These are phyloP conservation scores for Dryas iulia DNA, from an alignment of 1,140 invertebrate species.

Conservation along the genomic window DNA sequence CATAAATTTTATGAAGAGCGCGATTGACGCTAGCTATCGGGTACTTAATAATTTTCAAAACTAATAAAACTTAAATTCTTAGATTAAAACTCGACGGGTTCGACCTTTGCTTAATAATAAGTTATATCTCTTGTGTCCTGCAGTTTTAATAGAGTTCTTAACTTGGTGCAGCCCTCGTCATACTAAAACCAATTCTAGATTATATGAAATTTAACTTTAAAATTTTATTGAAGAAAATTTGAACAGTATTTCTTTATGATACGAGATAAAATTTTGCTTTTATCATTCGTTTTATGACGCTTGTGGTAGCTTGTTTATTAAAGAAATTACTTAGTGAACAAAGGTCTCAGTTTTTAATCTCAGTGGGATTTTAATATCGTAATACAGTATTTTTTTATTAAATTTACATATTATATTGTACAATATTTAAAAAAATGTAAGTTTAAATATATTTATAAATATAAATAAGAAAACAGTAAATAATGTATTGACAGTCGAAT, in stretches of 20 bases:
- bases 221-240: neutral
- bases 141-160: slow-evolving; percentile 7
- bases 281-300: neutral
- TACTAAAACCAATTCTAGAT: neutral
- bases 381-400: too few species aligned
- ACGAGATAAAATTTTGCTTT: neutral
- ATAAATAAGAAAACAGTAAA: too few species aligned
- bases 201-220: neutral
- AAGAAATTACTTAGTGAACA: neutral
- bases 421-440: too few species aligned
- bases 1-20: neutral
- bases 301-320: too few species aligned
- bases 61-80: neutral
- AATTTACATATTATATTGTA: too few species aligned
- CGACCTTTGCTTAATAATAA: neutral
- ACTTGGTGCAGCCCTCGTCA: neutral
- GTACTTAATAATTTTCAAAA: neutral
- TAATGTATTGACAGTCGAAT: too few species aligned
- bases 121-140: neutral
- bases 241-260: neutral
- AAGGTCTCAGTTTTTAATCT: neutral
- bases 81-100: neutral
- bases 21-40: neutral
- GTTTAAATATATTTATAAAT: too few species aligned
- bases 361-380: neutral